Percentiles rank a stretch among this genome's conserved stretches.
Evolutionary conservation across 2,797 vertebrate genomes (phyloP).

Genomic region (Lepidocolaptes lacrymiger): DNA sequence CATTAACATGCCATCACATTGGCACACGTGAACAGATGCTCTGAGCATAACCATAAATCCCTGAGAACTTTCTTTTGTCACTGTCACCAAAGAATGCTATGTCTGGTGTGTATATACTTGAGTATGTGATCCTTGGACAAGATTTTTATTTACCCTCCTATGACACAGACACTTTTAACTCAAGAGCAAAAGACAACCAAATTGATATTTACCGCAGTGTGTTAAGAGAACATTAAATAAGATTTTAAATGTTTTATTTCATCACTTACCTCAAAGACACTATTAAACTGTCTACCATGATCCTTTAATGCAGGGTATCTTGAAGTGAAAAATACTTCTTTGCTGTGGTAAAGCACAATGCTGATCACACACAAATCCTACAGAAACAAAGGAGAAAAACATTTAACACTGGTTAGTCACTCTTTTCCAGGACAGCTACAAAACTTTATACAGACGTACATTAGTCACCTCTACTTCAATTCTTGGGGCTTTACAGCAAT

Average conservation of each 20-base stretch:
- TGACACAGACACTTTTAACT: neutral
- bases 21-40: neutral
- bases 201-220: neutral
- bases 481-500: neutral
- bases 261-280: conserved; percentile 73
- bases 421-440: neutral
- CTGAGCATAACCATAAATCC: neutral
- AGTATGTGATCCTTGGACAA: neutral
- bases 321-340: conserved; percentile 39
- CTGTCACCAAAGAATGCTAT: neutral
- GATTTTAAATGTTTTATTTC: neutral
- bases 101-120: neutral
- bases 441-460: neutral
- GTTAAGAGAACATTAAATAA: neutral
- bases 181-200: neutral
- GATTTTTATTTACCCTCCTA: conserved; percentile 31
- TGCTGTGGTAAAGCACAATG: neutral
- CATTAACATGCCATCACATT: neutral
- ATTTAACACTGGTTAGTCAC: neutral
- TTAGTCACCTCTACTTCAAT: neutral
- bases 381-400: conserved; percentile 11
- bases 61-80: neutral
- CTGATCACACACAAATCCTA: conserved; percentile 38
- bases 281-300: conserved; percentile 75
- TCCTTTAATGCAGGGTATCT: conserved; percentile 38